Percentiles rank a stretch among this genome's conserved stretches.
Evolutionary conservation across 1,140 invertebrate genomes (phyloP).

Genomic region (Nixonia krombeini): DNA sequence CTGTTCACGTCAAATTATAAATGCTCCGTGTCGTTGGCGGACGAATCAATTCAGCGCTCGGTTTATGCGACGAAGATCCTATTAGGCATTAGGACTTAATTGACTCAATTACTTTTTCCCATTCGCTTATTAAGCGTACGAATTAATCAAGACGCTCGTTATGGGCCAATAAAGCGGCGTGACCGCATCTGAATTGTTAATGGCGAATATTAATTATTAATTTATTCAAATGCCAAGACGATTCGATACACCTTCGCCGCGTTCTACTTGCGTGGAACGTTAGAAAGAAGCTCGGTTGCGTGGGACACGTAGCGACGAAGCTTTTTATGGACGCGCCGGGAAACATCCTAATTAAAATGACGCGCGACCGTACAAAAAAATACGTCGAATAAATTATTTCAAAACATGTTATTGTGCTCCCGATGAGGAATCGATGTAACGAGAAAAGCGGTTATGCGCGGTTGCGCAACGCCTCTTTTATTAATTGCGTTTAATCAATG

Average conservation of each 20-base stretch:
- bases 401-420: no score
- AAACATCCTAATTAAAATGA: no score
- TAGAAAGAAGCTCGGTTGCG: conserved; percentile 33
- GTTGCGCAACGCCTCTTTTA: no score
- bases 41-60: conserved; percentile 29
- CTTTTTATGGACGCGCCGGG: neutral
- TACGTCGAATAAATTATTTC: neutral
- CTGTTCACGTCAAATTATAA: conserved; percentile 30
- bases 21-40: conserved; percentile 21
- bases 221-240: conserved; percentile 41
- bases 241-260: conserved; percentile 24
- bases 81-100: conserved; percentile 32
- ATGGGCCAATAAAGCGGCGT: conserved; percentile 30
- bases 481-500: no score
- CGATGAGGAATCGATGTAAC: no score
- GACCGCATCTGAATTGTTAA: conserved; percentile 35
- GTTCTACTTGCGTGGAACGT: conserved; percentile 27
- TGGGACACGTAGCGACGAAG: conserved; percentile 1
- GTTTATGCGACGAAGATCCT: conserved; percentile 19
- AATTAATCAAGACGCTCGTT: conserved; percentile 36
- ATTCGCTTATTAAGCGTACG: conserved; percentile 21
- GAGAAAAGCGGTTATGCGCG: no score
- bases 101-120: conserved; percentile 31
- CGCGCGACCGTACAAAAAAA: neutral
- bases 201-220: conserved; percentile 45